These are phyloP conservation scores for Pyrgilauda ruficollis DNA, from an alignment of 2,113 vertebrate species.

Conservation along the genomic window DNA sequence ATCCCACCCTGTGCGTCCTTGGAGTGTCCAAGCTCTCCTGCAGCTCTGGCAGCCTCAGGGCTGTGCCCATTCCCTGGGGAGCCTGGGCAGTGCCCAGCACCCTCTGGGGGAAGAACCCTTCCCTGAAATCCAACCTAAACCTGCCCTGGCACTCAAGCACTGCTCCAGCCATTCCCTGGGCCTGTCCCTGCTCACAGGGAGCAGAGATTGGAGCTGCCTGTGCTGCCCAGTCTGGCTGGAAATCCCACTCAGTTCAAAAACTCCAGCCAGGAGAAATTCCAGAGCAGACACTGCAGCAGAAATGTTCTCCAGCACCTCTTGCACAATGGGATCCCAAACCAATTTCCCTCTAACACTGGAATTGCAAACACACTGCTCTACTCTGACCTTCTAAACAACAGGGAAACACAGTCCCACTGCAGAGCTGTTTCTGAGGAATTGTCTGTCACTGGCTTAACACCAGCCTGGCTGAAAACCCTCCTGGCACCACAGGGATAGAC, in stretches of 20 bases:
- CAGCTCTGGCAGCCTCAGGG: not conserved
- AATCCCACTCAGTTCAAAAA: not conserved
- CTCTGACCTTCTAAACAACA: not conserved
- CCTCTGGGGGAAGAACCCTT: not conserved
- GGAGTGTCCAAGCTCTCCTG: fast-evolving
- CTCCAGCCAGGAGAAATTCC: not conserved
- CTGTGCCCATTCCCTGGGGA: not conserved
- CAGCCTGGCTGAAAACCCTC: not conserved
- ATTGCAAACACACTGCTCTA: not conserved
- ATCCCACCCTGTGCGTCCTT: not conserved
- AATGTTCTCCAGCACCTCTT: not conserved
- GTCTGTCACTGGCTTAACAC: not conserved
- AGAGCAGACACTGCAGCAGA: not conserved
- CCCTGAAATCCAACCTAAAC: fast-evolving
- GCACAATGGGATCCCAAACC: not conserved
- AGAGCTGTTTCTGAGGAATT: not conserved
- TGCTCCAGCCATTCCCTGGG: not conserved
- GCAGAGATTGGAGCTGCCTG: not conserved
- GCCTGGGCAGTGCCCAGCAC: not conserved
- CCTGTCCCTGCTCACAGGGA: not conserved
- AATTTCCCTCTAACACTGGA: not conserved
- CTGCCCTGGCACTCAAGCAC: fast-evolving
- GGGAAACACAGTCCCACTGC: not conserved
- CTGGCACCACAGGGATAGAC: not conserved
- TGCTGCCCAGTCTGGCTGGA: not conserved